These are phyloP conservation scores for Hypomecis atomaria DNA, from an alignment of 2,888 invertebrate species.

Conservation along the genomic window DNA sequence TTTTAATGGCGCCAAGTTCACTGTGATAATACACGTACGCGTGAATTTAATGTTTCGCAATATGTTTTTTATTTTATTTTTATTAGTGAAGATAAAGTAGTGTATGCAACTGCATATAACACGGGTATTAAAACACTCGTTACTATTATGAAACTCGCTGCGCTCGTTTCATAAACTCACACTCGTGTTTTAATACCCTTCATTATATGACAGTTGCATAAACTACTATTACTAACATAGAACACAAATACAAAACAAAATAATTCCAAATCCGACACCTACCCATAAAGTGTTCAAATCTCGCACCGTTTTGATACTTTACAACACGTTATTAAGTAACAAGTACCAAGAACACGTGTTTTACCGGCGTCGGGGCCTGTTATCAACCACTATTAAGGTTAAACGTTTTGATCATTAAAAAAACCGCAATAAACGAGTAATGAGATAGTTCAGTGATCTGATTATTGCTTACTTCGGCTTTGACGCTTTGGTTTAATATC, in stretches of 20 bases:
- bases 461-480: constrained; percentile 23
- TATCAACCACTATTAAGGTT: constrained; percentile 34
- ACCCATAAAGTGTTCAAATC: constrained; percentile 10
- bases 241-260: neutral
- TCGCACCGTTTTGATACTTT: constrained; percentile 17
- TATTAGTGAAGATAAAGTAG: too few relatives aligned
- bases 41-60: too few relatives aligned
- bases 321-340: constrained; percentile 24
- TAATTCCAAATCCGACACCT: neutral
- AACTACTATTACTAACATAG: neutral
- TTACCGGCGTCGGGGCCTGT: constrained; percentile 31
- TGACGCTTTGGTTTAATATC: neutral
- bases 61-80: too few relatives aligned
- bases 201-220: too few relatives aligned
- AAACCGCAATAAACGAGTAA: constrained; percentile 41
- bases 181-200: too few relatives aligned
- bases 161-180: too few relatives aligned
- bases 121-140: too few relatives aligned
- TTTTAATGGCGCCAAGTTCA: too few relatives aligned
- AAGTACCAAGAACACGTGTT: constrained; percentile 31
- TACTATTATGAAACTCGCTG: too few relatives aligned
- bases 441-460: constrained; percentile 42
- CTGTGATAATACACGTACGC: too few relatives aligned
- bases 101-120: too few relatives aligned
- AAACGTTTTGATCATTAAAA: constrained; percentile 37